A percentile compares a stretch with the other conserved stretches of the same genome.
Conservation (phyloP, 2,113 vertebrate species). For the Toxostoma redivivum region DNA sequence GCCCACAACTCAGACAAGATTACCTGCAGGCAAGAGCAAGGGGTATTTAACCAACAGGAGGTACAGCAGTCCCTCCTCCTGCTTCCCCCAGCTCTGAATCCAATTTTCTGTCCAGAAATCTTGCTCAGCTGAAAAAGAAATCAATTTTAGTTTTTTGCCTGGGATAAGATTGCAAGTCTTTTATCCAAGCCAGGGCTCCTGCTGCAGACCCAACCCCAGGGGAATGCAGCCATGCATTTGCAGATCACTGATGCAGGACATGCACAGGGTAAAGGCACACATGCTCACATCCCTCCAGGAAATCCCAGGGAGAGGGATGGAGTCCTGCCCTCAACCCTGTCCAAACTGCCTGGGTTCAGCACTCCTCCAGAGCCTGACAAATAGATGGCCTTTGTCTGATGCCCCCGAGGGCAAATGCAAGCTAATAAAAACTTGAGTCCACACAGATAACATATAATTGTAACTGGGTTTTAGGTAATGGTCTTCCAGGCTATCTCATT, state of each 20-base stretch:
- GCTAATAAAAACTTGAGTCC: slow-evolving; percentile 42
- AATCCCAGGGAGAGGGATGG: neutral
- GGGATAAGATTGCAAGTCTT: neutral
- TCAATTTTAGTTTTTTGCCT: neutral
- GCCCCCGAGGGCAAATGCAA: slow-evolving; percentile 8
- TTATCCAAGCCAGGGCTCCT: neutral
- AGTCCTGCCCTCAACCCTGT: neutral
- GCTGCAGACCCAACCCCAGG: neutral
- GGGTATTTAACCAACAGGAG: neutral
- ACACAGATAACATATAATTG: slow-evolving; percentile 7
- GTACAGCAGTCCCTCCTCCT: neutral
- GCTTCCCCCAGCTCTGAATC: neutral
- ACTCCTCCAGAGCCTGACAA: neutral
- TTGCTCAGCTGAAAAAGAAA: neutral
- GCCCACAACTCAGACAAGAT: neutral
- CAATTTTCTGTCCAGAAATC: neutral
- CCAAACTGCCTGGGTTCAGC: neutral
- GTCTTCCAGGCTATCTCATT: slow-evolving; percentile 32
- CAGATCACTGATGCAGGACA: neutral
- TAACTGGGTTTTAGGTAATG: slow-evolving; percentile 40
- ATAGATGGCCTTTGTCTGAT: slow-evolving; percentile 31
- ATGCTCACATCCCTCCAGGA: neutral
- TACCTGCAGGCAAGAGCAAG: neutral
- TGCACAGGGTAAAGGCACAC: neutral
- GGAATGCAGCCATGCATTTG: neutral